These are phyloP conservation scores for Dolichallabes microphthalmus DNA, from an alignment of 2,113 vertebrate species.

Conservation along the genomic window DNA sequence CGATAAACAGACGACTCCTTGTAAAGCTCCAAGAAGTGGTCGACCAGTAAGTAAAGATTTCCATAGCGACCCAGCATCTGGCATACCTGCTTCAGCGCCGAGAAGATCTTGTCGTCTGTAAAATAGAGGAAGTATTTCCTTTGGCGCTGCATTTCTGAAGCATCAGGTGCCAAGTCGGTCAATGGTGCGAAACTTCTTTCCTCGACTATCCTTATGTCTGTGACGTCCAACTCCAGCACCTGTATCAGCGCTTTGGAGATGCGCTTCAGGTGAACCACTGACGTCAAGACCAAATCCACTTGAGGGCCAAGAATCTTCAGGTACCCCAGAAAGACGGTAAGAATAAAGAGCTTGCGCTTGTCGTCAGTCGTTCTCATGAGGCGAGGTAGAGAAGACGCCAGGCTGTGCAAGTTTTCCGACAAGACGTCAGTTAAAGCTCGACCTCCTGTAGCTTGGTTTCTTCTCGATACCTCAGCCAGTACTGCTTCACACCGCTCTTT, in stretches of 20 bases:
- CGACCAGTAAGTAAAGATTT: slow-evolving; percentile 85
- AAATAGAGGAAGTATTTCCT: slow-evolving; percentile 89
- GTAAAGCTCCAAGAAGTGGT: slow-evolving; percentile 89
- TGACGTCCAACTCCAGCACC: slow-evolving; percentile 86
- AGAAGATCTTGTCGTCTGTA: slow-evolving; percentile 78
- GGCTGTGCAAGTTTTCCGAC: slow-evolving; percentile 85
- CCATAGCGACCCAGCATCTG: slow-evolving; percentile 85
- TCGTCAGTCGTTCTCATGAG: slow-evolving; percentile 89
- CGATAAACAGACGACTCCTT: slow-evolving; percentile 75
- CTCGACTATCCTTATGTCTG: slow-evolving; percentile 83
- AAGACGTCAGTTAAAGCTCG: slow-evolving; percentile 80
- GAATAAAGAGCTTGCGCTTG: slow-evolving; percentile 79
- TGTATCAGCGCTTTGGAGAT: slow-evolving; percentile 88
- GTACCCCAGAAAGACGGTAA: slow-evolving; percentile 85
- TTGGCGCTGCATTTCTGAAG: slow-evolving; percentile 53
- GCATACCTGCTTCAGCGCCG: slow-evolving; percentile 80
- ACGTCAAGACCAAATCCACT: slow-evolving; percentile 78
- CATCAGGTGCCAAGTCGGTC: neutral
- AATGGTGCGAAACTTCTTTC: slow-evolving; percentile 63
- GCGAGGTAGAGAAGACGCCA: slow-evolving; percentile 85
- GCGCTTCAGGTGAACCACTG: slow-evolving; percentile 81
- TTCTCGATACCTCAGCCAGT: slow-evolving; percentile 70
- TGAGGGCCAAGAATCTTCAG: slow-evolving; percentile 85
- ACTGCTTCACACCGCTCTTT: slow-evolving; percentile 67
- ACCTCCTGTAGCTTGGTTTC: slow-evolving; percentile 61